Base-by-base conservation (phyloP, 2,797 vertebrate genomes). In the Myotis findleyi region DNA sequence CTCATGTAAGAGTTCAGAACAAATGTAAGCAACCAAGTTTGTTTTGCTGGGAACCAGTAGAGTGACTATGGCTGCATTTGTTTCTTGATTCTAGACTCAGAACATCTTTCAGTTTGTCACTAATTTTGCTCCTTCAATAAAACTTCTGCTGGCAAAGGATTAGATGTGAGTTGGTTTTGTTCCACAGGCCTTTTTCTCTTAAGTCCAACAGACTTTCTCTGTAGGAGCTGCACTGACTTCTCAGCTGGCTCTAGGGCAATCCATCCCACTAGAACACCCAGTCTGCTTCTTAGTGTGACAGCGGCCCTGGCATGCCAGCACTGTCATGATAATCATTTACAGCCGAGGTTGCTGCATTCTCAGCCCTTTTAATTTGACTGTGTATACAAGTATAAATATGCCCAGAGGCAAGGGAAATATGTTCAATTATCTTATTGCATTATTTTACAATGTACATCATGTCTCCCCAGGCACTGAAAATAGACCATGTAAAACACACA, bases 401-500 rank as follows among this genome's bases (percentile, higher is more conserved):
- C 64, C 71, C 86, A 96, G 53, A 89, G 47, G 95, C 44, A 73
- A 91, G 82, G 93, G 59, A 97, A 97, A 86, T 94, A 66, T 87
- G 88, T 76, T 87, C 89, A 96, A 88, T 97, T 89, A 93, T 95
- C 95, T 96, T 91, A 95, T 89, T 97, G 4, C 47, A 94, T 97
- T 97, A 97, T 20, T 97, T 62, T 97, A 96, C 59, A 84, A 71
- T 53, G 4, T 96, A 62, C 62, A 93, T 87, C 68, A 73, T 95
- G 97, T 96, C 91, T 97, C 68, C 62, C 79, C 92, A 88, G 95
- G 92, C 51, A 95, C 44, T 96, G 71, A 96, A 96, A 97, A 90
- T 8, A 86, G 13, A 30, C 62, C 51, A 96, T 97, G 84, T 85
- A 95, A 96, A 95, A 97, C 20, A 14, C 4, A 96, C 97, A 92